A percentile compares a stretch with the other conserved stretches of the same genome.
These are phyloP conservation scores for Adelphocoris suturalis DNA, from an alignment of 2,888 invertebrate genomes.

Conservation along the genomic window DNA sequence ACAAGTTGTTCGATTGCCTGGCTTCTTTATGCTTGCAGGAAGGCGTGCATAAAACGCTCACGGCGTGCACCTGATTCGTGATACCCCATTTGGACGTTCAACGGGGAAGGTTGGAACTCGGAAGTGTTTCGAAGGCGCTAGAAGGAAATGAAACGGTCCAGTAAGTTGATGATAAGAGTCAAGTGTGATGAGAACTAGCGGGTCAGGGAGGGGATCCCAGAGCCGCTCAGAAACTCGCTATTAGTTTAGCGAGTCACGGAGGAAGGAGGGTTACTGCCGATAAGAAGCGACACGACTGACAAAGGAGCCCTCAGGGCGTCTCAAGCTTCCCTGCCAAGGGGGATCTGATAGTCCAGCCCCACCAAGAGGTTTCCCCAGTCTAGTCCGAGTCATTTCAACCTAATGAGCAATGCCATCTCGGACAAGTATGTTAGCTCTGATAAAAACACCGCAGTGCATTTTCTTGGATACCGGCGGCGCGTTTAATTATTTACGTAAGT, in stretches of 20 bases:
- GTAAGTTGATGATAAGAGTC: constrained; percentile 30
- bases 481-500: constrained; percentile 32
- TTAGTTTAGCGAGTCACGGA: constrained; percentile 64
- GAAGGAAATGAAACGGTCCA: constrained; percentile 67
- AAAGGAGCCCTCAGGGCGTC: constrained; percentile 34
- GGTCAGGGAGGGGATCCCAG: background rate
- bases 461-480: constrained; percentile 4
- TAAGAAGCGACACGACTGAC: constrained; percentile 60
- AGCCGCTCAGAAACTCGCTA: constrained; percentile 25
- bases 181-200: background rate
- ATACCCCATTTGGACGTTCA: constrained; percentile 27
- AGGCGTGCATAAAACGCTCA: background rate
- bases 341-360: constrained; percentile 12
- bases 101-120: constrained; percentile 36
- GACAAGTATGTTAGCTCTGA: constrained; percentile 39
- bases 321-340: background rate
- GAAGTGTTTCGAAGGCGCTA: constrained; percentile 44
- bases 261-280: constrained; percentile 18
- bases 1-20: no score
- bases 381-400: constrained; percentile 34
- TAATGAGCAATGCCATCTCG: constrained; percentile 55
- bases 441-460: background rate
- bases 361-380: background rate
- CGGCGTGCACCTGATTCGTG: constrained; percentile 64
- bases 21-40: no score